These are phyloP conservation scores for Agonum fuliginosum DNA, from an alignment of 2,888 invertebrate species.

Conservation along the genomic window DNA sequence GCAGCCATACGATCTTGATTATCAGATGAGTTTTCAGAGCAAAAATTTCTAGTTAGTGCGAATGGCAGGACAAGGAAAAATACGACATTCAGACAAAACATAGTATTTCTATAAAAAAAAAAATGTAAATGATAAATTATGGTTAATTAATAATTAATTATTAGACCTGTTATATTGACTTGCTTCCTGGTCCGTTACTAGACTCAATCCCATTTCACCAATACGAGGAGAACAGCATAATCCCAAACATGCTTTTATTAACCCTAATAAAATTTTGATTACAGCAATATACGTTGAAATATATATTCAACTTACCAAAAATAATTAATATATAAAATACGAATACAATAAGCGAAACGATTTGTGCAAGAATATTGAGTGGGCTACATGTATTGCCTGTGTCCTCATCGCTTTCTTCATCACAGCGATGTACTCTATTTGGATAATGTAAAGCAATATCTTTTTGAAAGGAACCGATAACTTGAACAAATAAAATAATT, in stretches of 20 bases:
- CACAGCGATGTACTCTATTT: neutral
- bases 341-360: slow-evolving; percentile 12
- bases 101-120: slow-evolving; percentile 68
- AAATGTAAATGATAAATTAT: slow-evolving; percentile 1
- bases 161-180: slow-evolving; percentile 33
- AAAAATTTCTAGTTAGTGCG: slow-evolving; percentile 3
- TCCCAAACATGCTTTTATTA: slow-evolving; percentile 63
- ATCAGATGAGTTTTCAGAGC: neutral
- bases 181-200: slow-evolving; percentile 64
- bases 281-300: too few relatives aligned
- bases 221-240: slow-evolving; percentile 62
- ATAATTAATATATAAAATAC: slow-evolving; percentile 51
- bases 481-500: slow-evolving; percentile 16
- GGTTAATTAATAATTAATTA: neutral
- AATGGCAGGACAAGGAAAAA: slow-evolving; percentile 73
- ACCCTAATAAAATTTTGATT: slow-evolving; percentile 60
- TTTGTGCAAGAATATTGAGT: neutral
- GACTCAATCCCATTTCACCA: slow-evolving; percentile 66
- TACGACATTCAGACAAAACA: slow-evolving; percentile 72
- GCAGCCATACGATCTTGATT: neutral
- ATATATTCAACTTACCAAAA: slow-evolving; percentile 50
- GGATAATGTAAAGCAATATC: slow-evolving; percentile 34
- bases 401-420: neutral
- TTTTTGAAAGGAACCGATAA: neutral
- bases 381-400: neutral